phyloP scores from a whole-genome alignment of 2,888 invertebrate genomes.

The Phorcus lineatus region DNA sequence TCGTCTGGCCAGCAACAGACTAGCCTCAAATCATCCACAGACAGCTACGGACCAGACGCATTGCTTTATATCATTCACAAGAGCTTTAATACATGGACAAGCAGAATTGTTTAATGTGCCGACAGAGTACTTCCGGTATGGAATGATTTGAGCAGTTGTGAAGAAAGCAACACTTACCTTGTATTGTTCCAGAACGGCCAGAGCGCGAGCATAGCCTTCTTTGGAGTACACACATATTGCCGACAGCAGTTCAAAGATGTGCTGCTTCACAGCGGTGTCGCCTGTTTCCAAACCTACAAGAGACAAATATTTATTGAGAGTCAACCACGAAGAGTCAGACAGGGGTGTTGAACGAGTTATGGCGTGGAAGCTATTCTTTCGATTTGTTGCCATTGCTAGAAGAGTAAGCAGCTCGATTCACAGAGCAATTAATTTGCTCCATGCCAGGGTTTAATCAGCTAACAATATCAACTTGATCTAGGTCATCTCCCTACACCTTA shows the following conservation, averaged over 20 bases:
- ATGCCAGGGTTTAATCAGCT: neutral
- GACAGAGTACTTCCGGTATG: neutral
- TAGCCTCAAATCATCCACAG: no score
- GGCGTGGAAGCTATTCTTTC: neutral
- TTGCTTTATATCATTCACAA: no score
- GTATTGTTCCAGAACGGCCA: constrained; percentile 91
- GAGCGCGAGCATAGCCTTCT: constrained; percentile 78
- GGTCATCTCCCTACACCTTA: no score
- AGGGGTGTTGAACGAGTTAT: neutral
- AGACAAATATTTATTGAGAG: neutral
- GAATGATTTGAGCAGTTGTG: no score
- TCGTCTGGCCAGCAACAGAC: no score
- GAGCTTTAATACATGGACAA: no score
- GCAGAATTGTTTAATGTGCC: neutral
- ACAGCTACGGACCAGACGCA: no score
- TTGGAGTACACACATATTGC: constrained; percentile 94
- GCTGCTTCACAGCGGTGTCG: constrained; percentile 93
- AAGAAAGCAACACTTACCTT: constrained; percentile 81
- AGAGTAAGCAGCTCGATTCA: neutral
- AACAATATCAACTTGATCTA: neutral
- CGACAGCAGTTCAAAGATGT: constrained; percentile 95
- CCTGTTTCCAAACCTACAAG: constrained; percentile 87
- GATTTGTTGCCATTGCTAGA: neutral
- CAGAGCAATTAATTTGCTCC: neutral
- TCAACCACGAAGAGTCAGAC: neutral